Evolutionary conservation across 2,113 vertebrate species (phyloP).

Genomic region (Pipa parva): DNA sequence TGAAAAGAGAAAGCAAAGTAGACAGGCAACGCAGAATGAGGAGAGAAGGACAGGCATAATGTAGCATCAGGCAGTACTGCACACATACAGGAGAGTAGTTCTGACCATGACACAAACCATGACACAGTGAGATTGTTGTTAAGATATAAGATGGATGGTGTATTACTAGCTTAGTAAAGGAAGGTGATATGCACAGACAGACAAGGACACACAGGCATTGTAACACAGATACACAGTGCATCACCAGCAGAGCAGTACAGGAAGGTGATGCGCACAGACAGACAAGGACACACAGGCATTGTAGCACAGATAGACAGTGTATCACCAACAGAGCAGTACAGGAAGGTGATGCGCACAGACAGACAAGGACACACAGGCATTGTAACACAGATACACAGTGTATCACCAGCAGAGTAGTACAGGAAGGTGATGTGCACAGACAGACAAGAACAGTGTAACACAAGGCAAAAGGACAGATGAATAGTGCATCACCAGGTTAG

Average conservation of each 20-base stretch:
- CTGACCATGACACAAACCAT: too few relatives aligned
- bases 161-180: conserved; percentile 37
- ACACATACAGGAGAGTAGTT: too few relatives aligned
- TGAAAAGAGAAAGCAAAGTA: too few relatives aligned
- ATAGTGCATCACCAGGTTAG: neutral
- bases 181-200: conserved; percentile 31
- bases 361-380: neutral
- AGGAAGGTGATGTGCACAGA: neutral
- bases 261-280: neutral
- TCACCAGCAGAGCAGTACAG: neutral
- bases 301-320: neutral
- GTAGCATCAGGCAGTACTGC: too few relatives aligned
- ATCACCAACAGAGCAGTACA: neutral
- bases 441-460: neutral
- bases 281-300: neutral
- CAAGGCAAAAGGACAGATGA: neutral
- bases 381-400: neutral
- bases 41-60: too few relatives aligned
- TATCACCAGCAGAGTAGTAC: neutral
- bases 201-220: conserved; percentile 7
- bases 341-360: neutral
- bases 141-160: too few relatives aligned
- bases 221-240: neutral
- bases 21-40: too few relatives aligned
- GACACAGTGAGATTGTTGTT: too few relatives aligned